phyloP scores from a whole-genome alignment of 1,140 invertebrate species.

The Pinna nobilis region DNA sequence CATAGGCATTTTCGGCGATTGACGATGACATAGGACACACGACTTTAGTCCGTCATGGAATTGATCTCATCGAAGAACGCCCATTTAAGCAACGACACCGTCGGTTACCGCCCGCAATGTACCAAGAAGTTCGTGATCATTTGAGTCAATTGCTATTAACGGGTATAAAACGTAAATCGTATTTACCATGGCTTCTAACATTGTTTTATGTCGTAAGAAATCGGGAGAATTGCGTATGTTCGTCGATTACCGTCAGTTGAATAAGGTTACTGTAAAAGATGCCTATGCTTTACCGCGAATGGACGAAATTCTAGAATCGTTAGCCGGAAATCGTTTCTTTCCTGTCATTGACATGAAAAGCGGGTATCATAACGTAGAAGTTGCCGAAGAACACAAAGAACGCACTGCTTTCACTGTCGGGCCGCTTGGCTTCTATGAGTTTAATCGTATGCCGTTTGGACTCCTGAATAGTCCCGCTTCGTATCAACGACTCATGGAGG shows the following conservation, averaged over 20 bases:
- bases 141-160: slow-evolving; percentile 39
- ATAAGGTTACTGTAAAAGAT: slow-evolving; percentile 3
- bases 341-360: slow-evolving; percentile 1
- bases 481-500: slow-evolving; percentile 26
- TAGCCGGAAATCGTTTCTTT: neutral
- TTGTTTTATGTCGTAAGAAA: slow-evolving; percentile 74
- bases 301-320: neutral
- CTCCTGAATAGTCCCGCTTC: slow-evolving; percentile 21
- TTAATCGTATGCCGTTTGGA: slow-evolving; percentile 28
- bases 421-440: slow-evolving; percentile 21
- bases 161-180: slow-evolving; percentile 24
- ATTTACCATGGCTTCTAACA: slow-evolving; percentile 76
- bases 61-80: slow-evolving; percentile 13
- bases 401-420: slow-evolving; percentile 20
- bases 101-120: slow-evolving; percentile 71
- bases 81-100: slow-evolving; percentile 45
- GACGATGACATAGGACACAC: slow-evolving; percentile 42
- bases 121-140: slow-evolving; percentile 38
- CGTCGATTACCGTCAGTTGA: slow-evolving; percentile 18
- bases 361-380: slow-evolving; percentile 20
- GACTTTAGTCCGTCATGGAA: slow-evolving; percentile 28
- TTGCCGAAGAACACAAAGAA: slow-evolving; percentile 13
- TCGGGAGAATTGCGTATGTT: slow-evolving; percentile 71
- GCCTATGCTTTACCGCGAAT: slow-evolving; percentile 7
- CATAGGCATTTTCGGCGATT: slow-evolving; percentile 9